Evolutionary conservation across 2,888 invertebrate genomes (phyloP), one percentile per base, ranked within the genome.

Genomic region (Habroteleia sp.): DNA sequence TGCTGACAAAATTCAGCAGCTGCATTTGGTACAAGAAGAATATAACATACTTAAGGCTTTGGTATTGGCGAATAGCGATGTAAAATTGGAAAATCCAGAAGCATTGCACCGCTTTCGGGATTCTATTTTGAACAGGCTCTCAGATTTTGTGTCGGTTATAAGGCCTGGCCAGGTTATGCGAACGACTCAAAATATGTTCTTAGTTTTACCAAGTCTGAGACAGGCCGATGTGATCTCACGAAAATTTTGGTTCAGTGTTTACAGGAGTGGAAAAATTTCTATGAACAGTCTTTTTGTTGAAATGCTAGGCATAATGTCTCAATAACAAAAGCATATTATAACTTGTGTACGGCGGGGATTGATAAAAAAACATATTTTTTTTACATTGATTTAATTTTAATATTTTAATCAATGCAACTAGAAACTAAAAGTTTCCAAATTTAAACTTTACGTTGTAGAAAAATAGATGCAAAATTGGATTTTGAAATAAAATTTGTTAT

Each of bases 271-370:
- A 2, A 93, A 95, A 87, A 95, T 96, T 71, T 94, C 94, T 80
- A 96, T 98, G 96, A 98, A 98, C 91, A 98, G 98, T 89, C 92
- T 98, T 54, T 97, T 98, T 90, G 92, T 97, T 42, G 97, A 98
- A 91, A 98, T 98, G 98, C 91, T 98, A 72, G 97, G 97, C 89
- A 94, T 95, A n/a, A n/a, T n/a, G n/a, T n/a, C n/a, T n/a, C n/a
- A n/a, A 0, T n/a, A n/a, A n/a, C n/a, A n/a, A n/a, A n/a, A n/a
- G n/a, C n/a, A n/a, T n/a, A n/a, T n/a, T n/a, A n/a, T n/a, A n/a
- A n/a, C n/a, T n/a, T n/a, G n/a, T n/a, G n/a, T n/a, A n/a, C n/a
- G n/a, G n/a, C n/a, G n/a, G n/a, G n/a, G n/a, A n/a, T n/a, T n/a
- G n/a, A n/a, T n/a, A n/a, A n/a, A n/a, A n/a, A n/a, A n/a, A n/a